These are phyloP conservation scores for Hemistola chrysoprasaria DNA, from an alignment of 2,888 invertebrate species.

Conservation along the genomic window DNA sequence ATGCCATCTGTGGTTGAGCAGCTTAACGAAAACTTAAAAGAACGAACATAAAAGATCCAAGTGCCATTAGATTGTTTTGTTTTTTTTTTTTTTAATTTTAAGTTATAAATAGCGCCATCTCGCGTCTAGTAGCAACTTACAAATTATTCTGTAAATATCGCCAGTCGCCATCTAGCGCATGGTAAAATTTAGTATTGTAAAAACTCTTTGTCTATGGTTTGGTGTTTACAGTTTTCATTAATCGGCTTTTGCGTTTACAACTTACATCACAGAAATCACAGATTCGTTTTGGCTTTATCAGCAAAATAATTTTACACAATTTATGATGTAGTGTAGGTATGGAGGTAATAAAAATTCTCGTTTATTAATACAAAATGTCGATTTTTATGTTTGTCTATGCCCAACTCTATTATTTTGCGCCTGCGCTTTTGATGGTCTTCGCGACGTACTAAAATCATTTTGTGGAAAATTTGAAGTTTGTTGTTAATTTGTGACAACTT, in stretches of 20 bases:
- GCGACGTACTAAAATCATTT: constrained; percentile 80
- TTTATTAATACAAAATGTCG: constrained; percentile 3
- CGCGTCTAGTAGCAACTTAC: neutral
- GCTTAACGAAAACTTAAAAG: too few species aligned
- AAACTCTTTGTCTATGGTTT: too few species aligned
- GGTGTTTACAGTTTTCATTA: too few species aligned
- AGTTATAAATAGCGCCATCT: constrained; percentile 8
- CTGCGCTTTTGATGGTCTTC: constrained; percentile 81
- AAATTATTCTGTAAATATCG: neutral
- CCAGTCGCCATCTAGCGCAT: constrained; percentile 10
- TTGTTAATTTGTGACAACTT: constrained; percentile 79
- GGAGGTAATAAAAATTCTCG: constrained; percentile 1
- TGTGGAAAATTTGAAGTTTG: constrained; percentile 82
- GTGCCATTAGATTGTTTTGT: too few species aligned
- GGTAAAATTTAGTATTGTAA: neutral
- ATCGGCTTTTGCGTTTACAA: too few species aligned
- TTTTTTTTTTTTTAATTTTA: too few species aligned
- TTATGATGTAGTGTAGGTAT: too few species aligned
- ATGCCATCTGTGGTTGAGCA: too few species aligned
- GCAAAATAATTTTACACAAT: too few species aligned
- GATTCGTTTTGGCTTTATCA: too few species aligned
- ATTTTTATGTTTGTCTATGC: constrained; percentile 61
- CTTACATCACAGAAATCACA: too few species aligned
- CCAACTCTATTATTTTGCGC: constrained; percentile 79
- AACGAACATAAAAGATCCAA: too few species aligned